Conservation (phyloP, 2,888 invertebrate genomes). For the Lithophane ornitopus region DNA sequence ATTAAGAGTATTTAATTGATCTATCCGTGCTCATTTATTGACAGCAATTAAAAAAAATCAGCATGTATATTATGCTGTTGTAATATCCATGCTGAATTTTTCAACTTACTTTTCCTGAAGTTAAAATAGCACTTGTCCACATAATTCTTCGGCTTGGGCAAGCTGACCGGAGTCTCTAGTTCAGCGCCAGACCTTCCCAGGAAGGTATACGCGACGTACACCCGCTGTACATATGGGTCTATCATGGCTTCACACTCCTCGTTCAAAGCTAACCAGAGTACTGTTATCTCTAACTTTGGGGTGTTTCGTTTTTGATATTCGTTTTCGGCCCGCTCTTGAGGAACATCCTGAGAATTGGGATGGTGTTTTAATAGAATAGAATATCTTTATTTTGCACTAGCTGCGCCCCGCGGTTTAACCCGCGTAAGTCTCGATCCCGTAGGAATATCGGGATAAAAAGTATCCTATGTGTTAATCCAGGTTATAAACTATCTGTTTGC, state of each 20-base stretch:
- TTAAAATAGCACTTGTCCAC: slow-evolving; percentile 79
- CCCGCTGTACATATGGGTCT: slow-evolving; percentile 70
- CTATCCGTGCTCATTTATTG: background rate
- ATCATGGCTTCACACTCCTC: slow-evolving; percentile 80
- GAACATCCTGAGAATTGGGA: slow-evolving; percentile 30
- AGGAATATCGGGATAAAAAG: too few relatives aligned
- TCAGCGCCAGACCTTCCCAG: slow-evolving; percentile 78
- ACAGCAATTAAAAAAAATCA: too few relatives aligned
- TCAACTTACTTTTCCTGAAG: slow-evolving; percentile 76
- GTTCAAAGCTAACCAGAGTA: slow-evolving; percentile 81
- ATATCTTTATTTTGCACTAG: too few relatives aligned
- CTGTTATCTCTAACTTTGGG: slow-evolving; percentile 74
- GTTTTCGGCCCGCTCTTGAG: background rate
- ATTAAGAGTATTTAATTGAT: background rate
- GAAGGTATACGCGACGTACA: slow-evolving; percentile 80
- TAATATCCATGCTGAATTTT: background rate
- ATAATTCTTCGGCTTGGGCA: slow-evolving; percentile 79
- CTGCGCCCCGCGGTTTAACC: too few relatives aligned
- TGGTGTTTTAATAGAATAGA: too few relatives aligned
- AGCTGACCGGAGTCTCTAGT: slow-evolving; percentile 78
- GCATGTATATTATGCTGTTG: too few relatives aligned
- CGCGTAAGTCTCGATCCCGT: too few relatives aligned
- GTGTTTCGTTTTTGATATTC: background rate
- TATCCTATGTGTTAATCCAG: too few relatives aligned
- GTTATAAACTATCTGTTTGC: too few relatives aligned